Conservation (phyloP, 2,888 invertebrate species). For the Capitulum mitella region DNA sequence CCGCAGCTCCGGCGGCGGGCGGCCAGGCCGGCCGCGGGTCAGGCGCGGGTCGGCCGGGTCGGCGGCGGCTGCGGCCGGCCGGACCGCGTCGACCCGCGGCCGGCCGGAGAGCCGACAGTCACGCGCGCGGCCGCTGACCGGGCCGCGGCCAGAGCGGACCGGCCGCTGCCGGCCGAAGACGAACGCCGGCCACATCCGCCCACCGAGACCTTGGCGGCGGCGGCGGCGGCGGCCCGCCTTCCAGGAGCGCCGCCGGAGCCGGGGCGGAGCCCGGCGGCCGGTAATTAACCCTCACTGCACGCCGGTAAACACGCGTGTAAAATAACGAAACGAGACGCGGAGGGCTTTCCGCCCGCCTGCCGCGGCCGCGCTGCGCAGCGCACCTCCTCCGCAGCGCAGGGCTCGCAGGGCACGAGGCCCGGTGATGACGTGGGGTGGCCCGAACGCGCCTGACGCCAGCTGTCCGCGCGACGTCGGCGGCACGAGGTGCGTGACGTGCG, state of each 20-base stretch:
- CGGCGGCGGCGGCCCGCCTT: neutral
- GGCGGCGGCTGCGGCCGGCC: too few species aligned
- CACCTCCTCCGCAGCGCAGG: too few species aligned
- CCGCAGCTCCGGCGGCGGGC: too few species aligned
- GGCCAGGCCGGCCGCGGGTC: too few species aligned
- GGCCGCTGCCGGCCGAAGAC: neutral
- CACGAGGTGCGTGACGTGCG: too few species aligned
- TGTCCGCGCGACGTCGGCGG: too few species aligned
- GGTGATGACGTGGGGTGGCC: too few species aligned
- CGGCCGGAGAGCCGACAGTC: neutral
- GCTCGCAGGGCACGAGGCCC: too few species aligned
- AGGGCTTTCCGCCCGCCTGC: neutral
- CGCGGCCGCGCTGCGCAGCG: neutral
- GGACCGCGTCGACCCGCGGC: too few species aligned
- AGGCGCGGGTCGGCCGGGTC: too few species aligned
- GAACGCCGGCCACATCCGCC: neutral
- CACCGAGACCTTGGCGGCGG: neutral
- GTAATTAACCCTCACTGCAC: neutral
- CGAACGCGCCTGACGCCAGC: too few species aligned
- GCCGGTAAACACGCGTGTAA: conserved; percentile 11
- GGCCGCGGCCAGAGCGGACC: too few species aligned
- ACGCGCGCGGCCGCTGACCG: neutral
- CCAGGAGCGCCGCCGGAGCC: neutral
- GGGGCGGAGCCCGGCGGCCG: neutral
- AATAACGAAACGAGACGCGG: conserved; percentile 11